Percentiles rank a stretch among this genome's conserved stretches.
Conservation (phyloP, 2,888 invertebrate genomes). For the Lydus trimaculatus region DNA sequence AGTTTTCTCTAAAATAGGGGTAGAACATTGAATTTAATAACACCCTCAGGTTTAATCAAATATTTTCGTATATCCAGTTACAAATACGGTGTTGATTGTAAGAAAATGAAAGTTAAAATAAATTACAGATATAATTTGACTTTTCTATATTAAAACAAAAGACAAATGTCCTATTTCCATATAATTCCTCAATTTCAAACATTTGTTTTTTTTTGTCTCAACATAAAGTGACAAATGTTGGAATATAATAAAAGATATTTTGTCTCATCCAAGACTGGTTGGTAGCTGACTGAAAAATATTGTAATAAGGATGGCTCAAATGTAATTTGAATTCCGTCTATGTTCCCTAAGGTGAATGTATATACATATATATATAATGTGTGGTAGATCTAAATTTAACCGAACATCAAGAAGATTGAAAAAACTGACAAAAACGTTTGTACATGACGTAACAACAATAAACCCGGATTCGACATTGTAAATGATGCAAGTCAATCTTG, state of each 20-base stretch:
- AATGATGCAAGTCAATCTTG: neutral
- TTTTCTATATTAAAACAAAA: neutral
- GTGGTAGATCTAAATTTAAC: conserved; percentile 11
- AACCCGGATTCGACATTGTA: neutral
- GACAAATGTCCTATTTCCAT: neutral
- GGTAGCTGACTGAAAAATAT: conserved; percentile 11
- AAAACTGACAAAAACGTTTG: conserved; percentile 7
- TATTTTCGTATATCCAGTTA: neutral
- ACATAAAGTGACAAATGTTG: conserved; percentile 4
- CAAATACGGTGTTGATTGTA: neutral
- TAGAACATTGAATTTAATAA: neutral
- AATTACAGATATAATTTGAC: neutral
- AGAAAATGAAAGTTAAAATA: neutral
- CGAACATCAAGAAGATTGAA: too few species aligned
- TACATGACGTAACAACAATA: neutral
- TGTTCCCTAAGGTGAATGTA: conserved; percentile 7
- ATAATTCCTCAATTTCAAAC: neutral
- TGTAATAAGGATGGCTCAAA: conserved; percentile 17
- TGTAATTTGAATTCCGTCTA: conserved; percentile 16
- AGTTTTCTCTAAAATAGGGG: neutral
- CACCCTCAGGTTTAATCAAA: neutral
- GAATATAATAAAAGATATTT: conserved; percentile 13
- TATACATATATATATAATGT: neutral
- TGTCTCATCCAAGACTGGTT: neutral
- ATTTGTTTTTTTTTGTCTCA: neutral